phyloP scores from a whole-genome alignment of 2,797 vertebrate genomes.

The Poecile montanus region DNA sequence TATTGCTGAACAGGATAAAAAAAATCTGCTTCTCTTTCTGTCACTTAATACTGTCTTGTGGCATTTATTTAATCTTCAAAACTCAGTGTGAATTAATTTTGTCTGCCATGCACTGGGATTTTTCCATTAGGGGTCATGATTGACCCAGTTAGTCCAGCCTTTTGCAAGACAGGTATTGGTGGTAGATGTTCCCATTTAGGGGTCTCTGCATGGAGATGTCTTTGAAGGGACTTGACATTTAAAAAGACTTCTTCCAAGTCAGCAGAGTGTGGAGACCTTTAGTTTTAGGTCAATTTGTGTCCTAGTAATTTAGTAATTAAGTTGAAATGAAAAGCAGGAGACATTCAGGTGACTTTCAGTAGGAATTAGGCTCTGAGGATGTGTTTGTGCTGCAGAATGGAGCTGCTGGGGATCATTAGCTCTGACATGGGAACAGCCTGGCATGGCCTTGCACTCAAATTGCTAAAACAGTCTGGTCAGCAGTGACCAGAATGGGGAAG shows the following conservation, averaged over 20 bases:
- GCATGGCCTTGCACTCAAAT: background rate
- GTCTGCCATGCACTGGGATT: background rate
- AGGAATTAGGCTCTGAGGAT: background rate
- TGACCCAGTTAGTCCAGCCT: background rate
- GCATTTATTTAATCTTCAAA: background rate
- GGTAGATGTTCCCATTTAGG: background rate
- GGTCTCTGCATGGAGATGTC: background rate
- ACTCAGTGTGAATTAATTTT: background rate
- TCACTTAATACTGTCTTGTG: background rate
- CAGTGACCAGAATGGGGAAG: background rate
- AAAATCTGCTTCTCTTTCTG: background rate
- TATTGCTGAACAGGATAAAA: background rate
- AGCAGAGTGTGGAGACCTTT: background rate
- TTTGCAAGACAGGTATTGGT: background rate
- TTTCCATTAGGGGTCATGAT: background rate
- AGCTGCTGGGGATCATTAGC: background rate
- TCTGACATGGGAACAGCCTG: background rate
- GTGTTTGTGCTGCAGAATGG: fast-evolving
- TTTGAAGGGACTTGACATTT: background rate
- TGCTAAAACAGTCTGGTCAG: background rate
- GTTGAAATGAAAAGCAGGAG: background rate
- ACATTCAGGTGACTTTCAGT: background rate
- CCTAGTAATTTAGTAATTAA: background rate
- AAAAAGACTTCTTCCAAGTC: background rate
- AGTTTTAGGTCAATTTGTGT: background rate